Percentiles rank a stretch among this genome's conserved stretches.
phyloP scores from a whole-genome alignment of 1,140 invertebrate genomes.

The Agrypnia vestita region DNA sequence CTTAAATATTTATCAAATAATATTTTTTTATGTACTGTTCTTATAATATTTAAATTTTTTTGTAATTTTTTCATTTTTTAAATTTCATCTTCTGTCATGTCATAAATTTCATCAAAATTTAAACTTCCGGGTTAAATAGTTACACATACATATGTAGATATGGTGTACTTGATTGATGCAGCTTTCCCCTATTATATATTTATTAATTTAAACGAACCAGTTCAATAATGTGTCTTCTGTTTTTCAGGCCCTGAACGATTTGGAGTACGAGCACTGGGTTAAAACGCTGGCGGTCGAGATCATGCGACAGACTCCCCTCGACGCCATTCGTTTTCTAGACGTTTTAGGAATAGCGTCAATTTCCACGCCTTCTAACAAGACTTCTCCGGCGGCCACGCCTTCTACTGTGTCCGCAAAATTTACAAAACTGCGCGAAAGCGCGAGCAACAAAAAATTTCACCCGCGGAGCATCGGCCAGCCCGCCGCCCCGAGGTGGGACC shows the following conservation, averaged over 20 bases:
- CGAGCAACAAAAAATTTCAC: neutral
- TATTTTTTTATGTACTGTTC: too few relatives aligned
- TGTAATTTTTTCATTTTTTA: too few relatives aligned
- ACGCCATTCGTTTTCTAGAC: conserved; percentile 72
- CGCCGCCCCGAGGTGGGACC: conserved; percentile 63
- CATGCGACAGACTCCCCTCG: conserved; percentile 77
- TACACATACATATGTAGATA: too few relatives aligned
- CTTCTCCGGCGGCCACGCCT: conserved; percentile 1
- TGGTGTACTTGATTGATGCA: too few relatives aligned
- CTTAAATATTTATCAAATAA: too few relatives aligned
- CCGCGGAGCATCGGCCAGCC: neutral
- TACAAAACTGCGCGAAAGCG: conserved; percentile 6
- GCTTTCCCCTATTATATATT: too few relatives aligned
- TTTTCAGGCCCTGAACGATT: conserved; percentile 74
- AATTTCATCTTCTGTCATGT: too few relatives aligned
- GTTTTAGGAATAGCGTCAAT: conserved; percentile 66
- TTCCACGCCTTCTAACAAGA: conserved; percentile 37
- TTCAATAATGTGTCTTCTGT: neutral
- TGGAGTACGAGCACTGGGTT: conserved; percentile 77
- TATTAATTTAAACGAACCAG: too few relatives aligned
- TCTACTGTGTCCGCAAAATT: neutral
- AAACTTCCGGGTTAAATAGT: too few relatives aligned
- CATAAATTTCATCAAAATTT: too few relatives aligned
- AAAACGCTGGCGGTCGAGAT: conserved; percentile 77
- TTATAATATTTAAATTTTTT: too few relatives aligned